Evolutionary conservation across 2,888 invertebrate species (phyloP).

Genomic region (Drosophila dives): DNA sequence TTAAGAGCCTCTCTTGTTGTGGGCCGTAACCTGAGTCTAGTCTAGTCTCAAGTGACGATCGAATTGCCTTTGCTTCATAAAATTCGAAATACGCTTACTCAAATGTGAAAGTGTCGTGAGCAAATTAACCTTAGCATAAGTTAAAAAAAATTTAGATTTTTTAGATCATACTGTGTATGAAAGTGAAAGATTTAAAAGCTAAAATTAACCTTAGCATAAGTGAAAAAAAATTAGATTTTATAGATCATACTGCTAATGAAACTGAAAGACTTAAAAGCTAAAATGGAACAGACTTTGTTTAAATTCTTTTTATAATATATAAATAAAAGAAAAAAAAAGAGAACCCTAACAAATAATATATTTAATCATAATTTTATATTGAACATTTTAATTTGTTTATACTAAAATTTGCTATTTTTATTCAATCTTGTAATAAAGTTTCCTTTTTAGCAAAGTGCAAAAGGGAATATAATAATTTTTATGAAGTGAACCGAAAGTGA

Average conservation of each 20-base stretch:
- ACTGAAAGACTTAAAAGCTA: too few relatives aligned
- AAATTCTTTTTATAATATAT: too few relatives aligned
- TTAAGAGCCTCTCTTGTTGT: constrained; percentile 17
- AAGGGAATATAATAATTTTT: background rate
- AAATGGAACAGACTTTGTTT: too few relatives aligned
- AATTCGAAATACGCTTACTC: background rate
- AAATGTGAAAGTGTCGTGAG: background rate
- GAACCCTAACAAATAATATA: too few relatives aligned
- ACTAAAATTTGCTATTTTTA: background rate
- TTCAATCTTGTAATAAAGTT: background rate
- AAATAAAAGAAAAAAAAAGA: too few relatives aligned
- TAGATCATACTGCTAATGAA: background rate
- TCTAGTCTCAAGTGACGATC: constrained; percentile 37
- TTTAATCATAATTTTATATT: background rate
- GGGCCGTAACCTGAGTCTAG: constrained; percentile 22
- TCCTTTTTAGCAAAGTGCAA: background rate
- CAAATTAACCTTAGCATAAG: too few relatives aligned
- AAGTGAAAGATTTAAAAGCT: background rate
- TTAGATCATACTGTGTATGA: background rate
- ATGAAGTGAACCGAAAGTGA: background rate
- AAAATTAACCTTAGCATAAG: too few relatives aligned
- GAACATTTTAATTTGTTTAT: background rate
- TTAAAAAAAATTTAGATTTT: background rate
- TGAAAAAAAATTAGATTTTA: background rate
- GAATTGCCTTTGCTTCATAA: constrained; percentile 33